These are phyloP conservation scores for Dichetophora obliterata DNA, from an alignment of 2,888 invertebrate species.

Conservation along the genomic window DNA sequence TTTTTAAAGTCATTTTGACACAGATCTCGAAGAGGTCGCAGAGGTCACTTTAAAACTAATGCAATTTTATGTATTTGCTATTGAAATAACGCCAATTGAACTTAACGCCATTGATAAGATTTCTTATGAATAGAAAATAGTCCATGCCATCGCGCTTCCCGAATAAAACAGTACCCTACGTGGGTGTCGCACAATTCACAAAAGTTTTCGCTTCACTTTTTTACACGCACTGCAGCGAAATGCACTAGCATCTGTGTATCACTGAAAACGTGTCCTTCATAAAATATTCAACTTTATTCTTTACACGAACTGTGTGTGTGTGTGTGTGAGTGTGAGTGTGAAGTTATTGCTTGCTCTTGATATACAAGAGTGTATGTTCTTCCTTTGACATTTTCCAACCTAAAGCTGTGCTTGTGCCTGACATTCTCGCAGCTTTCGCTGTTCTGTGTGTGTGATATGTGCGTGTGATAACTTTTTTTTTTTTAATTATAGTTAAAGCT, in stretches of 20 bases:
- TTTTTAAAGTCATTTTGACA: constrained; percentile 20
- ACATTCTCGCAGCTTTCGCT: neutral
- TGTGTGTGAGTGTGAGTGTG: too few species aligned
- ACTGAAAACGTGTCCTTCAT: neutral
- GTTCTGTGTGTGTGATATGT: neutral
- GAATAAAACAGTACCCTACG: neutral
- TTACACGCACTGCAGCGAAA: too few species aligned
- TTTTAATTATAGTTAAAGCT: neutral
- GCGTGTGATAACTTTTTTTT: neutral
- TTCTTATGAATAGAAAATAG: neutral
- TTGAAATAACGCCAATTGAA: neutral
- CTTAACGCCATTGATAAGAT: constrained; percentile 19
- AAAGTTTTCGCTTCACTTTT: too few species aligned
- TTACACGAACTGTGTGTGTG: too few species aligned
- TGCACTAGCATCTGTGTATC: neutral
- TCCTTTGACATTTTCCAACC: constrained; percentile 32
- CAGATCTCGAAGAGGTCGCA: neutral
- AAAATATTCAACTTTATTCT: too few species aligned
- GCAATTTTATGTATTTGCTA: neutral
- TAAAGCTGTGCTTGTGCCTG: constrained; percentile 9
- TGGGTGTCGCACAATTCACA: neutral
- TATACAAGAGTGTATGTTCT: constrained; percentile 2
- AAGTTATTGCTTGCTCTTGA: neutral
- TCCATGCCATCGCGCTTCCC: constrained; percentile 13
- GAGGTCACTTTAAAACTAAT: neutral